These are phyloP conservation scores for Syrphus vitripennis DNA, from an alignment of 2,888 invertebrate species.

Conservation along the genomic window DNA sequence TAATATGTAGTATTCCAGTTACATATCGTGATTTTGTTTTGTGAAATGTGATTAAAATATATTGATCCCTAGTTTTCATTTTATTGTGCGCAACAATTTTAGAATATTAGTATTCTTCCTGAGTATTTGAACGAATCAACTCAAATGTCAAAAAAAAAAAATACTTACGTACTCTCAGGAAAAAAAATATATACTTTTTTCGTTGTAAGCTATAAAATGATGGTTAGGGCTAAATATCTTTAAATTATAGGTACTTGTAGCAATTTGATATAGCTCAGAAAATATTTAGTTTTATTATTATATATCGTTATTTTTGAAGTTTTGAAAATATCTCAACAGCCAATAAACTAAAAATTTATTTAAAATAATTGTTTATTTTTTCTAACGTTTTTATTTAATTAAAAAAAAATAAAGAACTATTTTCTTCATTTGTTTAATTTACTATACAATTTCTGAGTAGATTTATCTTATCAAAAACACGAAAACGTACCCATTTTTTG, in stretches of 20 bases:
- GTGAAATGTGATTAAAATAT: slow-evolving; percentile 3
- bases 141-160: no score
- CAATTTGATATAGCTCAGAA: background rate
- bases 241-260: background rate
- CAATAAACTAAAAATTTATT: background rate
- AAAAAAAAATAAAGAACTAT: background rate
- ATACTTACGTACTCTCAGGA: no score
- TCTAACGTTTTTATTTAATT: background rate
- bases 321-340: background rate
- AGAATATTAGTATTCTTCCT: no score
- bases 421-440: background rate
- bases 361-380: background rate
- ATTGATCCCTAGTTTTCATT: background rate
- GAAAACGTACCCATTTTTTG: slow-evolving; percentile 4
- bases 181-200: no score
- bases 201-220: no score
- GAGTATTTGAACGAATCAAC: no score
- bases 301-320: background rate
- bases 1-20: slow-evolving; percentile 3
- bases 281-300: background rate
- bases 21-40: slow-evolving; percentile 49
- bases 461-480: background rate
- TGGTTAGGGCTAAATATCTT: background rate
- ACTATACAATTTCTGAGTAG: background rate
- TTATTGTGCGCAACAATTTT: no score